Conservation (phyloP, 2,113 vertebrate genomes). For the Aleadryas rufinucha region DNA sequence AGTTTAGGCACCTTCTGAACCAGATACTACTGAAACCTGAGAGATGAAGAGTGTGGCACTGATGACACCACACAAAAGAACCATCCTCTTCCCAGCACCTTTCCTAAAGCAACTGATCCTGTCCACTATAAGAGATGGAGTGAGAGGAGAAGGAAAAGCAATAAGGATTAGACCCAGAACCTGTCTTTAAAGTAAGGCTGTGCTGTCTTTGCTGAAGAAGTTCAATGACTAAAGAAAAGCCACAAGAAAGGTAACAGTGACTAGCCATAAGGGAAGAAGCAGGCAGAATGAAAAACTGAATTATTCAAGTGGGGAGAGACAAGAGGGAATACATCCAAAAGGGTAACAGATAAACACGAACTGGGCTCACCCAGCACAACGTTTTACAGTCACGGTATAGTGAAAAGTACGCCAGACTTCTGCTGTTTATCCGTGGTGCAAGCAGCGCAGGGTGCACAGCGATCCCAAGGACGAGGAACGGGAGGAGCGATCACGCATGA, state of each 20-base stretch:
- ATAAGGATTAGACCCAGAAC: background rate
- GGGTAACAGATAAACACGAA: background rate
- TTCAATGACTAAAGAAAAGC: background rate
- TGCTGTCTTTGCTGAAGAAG: background rate
- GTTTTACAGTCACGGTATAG: rapidly evolving
- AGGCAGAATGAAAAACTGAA: background rate
- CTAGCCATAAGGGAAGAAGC: background rate
- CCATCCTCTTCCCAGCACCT: background rate
- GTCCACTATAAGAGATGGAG: rapidly evolving
- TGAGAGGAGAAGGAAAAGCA: background rate
- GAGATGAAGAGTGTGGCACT: background rate
- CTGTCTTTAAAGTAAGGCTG: background rate
- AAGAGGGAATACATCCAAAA: background rate
- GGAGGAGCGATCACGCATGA: background rate
- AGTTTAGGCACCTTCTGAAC: background rate
- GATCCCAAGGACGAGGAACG: background rate
- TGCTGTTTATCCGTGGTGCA: background rate
- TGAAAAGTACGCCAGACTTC: background rate
- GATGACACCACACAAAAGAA: background rate
- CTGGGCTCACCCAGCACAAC: background rate
- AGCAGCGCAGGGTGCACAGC: background rate
- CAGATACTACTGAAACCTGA: background rate
- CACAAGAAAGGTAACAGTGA: background rate
- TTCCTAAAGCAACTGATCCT: background rate
- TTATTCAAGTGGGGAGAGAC: background rate